Evolutionary conservation across 2,797 vertebrate species (phyloP).

Genomic region (Emydoidea blandingii): DNA sequence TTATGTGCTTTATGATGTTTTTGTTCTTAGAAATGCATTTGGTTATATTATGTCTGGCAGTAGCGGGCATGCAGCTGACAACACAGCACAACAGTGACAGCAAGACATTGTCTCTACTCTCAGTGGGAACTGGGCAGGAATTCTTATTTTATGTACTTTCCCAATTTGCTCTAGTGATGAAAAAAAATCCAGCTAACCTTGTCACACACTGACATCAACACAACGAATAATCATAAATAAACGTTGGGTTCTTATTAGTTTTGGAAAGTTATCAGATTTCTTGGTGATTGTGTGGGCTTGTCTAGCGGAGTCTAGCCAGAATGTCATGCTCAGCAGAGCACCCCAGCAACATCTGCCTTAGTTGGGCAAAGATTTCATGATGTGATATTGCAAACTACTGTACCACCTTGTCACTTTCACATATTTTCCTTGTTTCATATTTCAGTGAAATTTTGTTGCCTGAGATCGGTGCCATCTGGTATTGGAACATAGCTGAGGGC

Average conservation of each 20-base stretch:
- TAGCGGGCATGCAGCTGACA: slow-evolving; percentile 9
- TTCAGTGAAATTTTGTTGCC: slow-evolving; percentile 40
- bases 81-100: background rate
- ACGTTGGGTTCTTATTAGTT: slow-evolving; percentile 32
- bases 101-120: background rate
- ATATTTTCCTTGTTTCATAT: slow-evolving; percentile 34
- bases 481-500: slow-evolving; percentile 5
- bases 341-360: background rate
- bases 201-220: background rate
- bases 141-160: slow-evolving; percentile 15
- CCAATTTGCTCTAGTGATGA: slow-evolving; percentile 20
- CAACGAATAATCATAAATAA: slow-evolving; percentile 34
- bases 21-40: slow-evolving; percentile 33
- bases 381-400: slow-evolving; percentile 7
- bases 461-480: slow-evolving; percentile 31
- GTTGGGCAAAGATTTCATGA: slow-evolving; percentile 16
- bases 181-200: background rate
- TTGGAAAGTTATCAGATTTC: slow-evolving; percentile 23
- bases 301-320: background rate
- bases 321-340: background rate
- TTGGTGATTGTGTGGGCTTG: background rate
- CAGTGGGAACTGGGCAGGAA: slow-evolving; percentile 18
- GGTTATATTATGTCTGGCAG: slow-evolving; percentile 39
- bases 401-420: slow-evolving; percentile 56
- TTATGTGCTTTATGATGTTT: slow-evolving; percentile 25